A percentile compares a stretch with the other conserved stretches of the same genome.
Evolutionary conservation across 2,113 vertebrate species (phyloP).

Genomic region (Rhinoptilus africanus): DNA sequence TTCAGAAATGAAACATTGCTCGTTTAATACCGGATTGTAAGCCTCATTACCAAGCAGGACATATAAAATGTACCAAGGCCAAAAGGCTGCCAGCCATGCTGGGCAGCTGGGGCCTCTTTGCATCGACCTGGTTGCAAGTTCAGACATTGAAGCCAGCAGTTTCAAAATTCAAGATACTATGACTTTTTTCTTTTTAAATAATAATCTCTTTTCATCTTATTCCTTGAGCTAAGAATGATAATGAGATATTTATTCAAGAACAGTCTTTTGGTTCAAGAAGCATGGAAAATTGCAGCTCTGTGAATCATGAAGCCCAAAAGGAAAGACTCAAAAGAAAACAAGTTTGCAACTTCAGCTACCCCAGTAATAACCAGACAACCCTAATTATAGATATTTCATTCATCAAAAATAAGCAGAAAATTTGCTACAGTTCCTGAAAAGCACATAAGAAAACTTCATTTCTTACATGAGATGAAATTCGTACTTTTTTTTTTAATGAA

Average conservation of each 20-base stretch:
- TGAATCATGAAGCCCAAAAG: neutral
- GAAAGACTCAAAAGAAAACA: neutral
- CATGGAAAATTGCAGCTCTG: neutral
- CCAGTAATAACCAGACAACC: neutral
- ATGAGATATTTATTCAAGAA: conserved; percentile 21
- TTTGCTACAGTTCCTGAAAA: neutral
- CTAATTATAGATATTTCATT: neutral
- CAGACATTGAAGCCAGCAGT: neutral
- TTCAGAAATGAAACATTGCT: neutral
- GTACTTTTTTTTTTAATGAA: neutral
- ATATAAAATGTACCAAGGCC: neutral
- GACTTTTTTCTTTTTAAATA: neutral
- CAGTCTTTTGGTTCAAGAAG: neutral
- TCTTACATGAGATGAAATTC: neutral
- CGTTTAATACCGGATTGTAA: neutral
- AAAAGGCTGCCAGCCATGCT: neutral
- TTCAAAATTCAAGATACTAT: neutral
- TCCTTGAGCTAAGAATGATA: neutral
- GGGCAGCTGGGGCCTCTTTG: neutral
- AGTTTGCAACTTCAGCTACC: neutral
- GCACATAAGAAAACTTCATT: neutral
- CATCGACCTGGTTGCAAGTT: neutral
- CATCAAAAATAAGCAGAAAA: neutral
- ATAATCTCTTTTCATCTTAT: neutral
- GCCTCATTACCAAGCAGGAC: neutral